Evolutionary conservation across 2,113 vertebrate genomes (phyloP), one percentile per base, ranked within the genome.

Genomic region (Axis porcinus): DNA sequence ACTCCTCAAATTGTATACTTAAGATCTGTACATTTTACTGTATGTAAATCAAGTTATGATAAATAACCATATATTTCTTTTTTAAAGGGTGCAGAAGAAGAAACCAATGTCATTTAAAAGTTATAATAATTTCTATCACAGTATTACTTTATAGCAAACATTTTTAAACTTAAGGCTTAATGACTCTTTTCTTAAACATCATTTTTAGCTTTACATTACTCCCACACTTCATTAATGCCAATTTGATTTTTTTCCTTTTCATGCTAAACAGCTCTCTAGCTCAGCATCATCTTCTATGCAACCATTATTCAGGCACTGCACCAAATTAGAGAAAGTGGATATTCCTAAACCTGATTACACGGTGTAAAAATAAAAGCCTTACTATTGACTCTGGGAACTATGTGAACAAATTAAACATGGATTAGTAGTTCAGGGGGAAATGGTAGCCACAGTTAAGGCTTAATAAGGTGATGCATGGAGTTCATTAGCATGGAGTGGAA

Each of bases 401-500:
- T 43, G 90, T 54, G 98, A 97, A 98, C 97, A 97, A 98, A 60
- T 50, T 16, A 94, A 97, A 98, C 91, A 36, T 89, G 84, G 93
- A 90, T 98, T 98, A 98, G 98, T 95, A 98, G 98, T 70, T 81
- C 94, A 98, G 93, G 86, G 58, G 64, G 60, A 94, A 97, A 97
- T 96, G 94, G 92, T 74, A 98, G 95, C 95, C 95, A 98, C 89
- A 91, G 97, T 98, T 95, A 98, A 97, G 96, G 94, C 97, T 98
- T 98, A 98, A 98, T 98, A 98, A 98, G 96, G 40, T 98, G 98
- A 98, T 98, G 97, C 98, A 95, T 97, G 89, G 79, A 58, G 97
- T 98, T 98, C 98, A 98, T 98, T 98, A 98, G 95, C 70, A 96
- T 91, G 88, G 1, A 0, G 81, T 97, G 84, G 74, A 96, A 97